Evolutionary conservation across 2,797 vertebrate species (phyloP), one percentile per base, ranked within the genome.

Genomic region (Spinus olivaceus): DNA sequence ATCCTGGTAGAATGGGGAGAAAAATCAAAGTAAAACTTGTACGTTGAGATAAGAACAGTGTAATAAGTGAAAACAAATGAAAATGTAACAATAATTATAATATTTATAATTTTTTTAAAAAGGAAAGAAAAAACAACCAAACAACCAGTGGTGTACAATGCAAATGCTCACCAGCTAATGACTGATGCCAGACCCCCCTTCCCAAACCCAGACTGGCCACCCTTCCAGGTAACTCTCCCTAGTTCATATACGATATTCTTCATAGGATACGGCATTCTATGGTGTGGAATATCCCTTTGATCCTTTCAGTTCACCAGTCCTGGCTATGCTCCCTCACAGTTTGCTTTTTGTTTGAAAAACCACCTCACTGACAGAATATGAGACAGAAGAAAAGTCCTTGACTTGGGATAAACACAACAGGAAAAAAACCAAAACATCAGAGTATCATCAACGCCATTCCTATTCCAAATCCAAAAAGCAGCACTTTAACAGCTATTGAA

Each of bases 161-260:
- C 10, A 53, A 53, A 32, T 9, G 5, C 9, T 44, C 16, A 17
- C 24, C 20, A 39, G 24, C 6, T 13, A 67, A 4, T 28, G 46
- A 12, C 6, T 0, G 0, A 28, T 37, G 37, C 44, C 37, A 74
- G 14, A 66, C 3, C 2, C 5, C 9, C 0, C 3, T 57, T 35
- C 18, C 10, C 6, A 5, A 44, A n/a, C 8, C 6, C 39, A 51
- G 10, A 20, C 0, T 67, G n/a, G 23, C 5, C 20, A 39, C 10
- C 1, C 20, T 44, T n/a, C 23, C 19, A 37, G n/a, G 23, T 76
- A 67, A 39, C 23, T 76, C 4, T 2, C 5, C 47, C 16, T 17
- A 14, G 23, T 7, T 60, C 33, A 21, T 21, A 4, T 12, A 28
- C 16, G 6, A 11, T 14, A 19, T 27, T 19, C 9, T 59, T n/a